These are phyloP conservation scores for Drosophila rhopaloa DNA, from an alignment of 1,140 invertebrate species.

Conservation along the genomic window DNA sequence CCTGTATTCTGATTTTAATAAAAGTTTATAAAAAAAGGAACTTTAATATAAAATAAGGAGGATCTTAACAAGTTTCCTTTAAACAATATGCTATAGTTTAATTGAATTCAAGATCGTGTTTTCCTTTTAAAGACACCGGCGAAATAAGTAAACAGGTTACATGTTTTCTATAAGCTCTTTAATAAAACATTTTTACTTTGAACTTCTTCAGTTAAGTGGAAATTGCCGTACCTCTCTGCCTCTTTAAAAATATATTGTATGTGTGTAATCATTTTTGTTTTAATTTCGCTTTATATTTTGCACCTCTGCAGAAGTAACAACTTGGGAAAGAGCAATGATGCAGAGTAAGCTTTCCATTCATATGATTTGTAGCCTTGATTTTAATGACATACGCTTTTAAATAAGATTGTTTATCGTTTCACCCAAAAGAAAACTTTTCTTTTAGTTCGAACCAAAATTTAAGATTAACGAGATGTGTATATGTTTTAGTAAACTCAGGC, in stretches of 20 bases:
- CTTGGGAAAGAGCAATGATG: conserved; percentile 38
- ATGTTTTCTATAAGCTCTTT: too few species aligned
- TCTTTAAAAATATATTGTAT: conserved; percentile 1
- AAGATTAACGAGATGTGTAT: neutral
- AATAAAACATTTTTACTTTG: too few species aligned
- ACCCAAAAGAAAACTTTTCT: too few species aligned
- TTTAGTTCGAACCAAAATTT: neutral
- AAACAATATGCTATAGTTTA: too few species aligned
- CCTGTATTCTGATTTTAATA: too few species aligned
- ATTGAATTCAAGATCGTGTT: too few species aligned
- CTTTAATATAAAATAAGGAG: too few species aligned
- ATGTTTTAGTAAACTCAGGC: neutral
- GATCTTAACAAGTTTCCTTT: too few species aligned
- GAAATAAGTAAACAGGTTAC: too few species aligned
- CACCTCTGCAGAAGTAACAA: conserved; percentile 25
- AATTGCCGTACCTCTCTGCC: neutral
- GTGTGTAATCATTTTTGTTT: conserved; percentile 19
- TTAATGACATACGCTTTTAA: neutral
- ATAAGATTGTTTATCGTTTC: neutral
- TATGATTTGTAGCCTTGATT: conserved; percentile 7
- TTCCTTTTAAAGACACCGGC: too few species aligned
- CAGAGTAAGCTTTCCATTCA: conserved; percentile 37
- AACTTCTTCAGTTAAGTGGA: too few species aligned
- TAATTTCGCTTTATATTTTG: neutral
- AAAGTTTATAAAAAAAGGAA: too few species aligned